Conservation (phyloP, 2,888 invertebrate species). For the Lepidocyrtinus sp. region DNA sequence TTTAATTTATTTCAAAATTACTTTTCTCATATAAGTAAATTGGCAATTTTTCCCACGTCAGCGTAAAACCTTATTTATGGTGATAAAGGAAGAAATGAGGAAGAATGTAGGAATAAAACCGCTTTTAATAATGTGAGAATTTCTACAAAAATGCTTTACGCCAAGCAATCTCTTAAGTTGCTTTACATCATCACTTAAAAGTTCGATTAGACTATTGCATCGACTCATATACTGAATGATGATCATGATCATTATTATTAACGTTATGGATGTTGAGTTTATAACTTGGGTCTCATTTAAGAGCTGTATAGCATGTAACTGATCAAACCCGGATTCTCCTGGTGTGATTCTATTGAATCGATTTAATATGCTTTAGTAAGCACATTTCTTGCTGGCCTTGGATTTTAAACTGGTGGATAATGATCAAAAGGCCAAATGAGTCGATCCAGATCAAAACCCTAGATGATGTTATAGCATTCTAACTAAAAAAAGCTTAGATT, state of each 20-base stretch:
- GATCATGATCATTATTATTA: not conserved
- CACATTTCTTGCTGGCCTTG: constrained; percentile 32
- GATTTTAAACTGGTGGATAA: constrained; percentile 39
- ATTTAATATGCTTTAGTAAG: constrained; percentile 30
- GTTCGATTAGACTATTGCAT: not conserved
- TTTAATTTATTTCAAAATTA: constrained; percentile 63
- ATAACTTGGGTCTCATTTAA: too few relatives aligned
- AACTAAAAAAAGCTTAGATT: constrained; percentile 6
- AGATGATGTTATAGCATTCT: not conserved
- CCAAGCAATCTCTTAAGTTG: too few relatives aligned
- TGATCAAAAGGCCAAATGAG: constrained; percentile 56
- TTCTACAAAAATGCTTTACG: too few relatives aligned
- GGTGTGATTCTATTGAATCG: constrained; percentile 50
- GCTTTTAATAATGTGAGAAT: not conserved
- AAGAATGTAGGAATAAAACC: not conserved
- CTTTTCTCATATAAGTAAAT: constrained; percentile 65
- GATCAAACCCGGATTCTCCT: constrained; percentile 48
- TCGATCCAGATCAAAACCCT: constrained; percentile 21
- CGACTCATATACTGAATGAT: not conserved
- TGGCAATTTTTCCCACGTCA: constrained; percentile 70
- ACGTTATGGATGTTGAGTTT: too few relatives aligned
- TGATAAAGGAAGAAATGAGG: constrained; percentile 45
- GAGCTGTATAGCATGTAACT: too few relatives aligned
- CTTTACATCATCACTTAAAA: not conserved
- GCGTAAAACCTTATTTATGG: constrained; percentile 64